Conservation (phyloP, 2,888 invertebrate genomes). For the Spodoptera exigua region DNA sequence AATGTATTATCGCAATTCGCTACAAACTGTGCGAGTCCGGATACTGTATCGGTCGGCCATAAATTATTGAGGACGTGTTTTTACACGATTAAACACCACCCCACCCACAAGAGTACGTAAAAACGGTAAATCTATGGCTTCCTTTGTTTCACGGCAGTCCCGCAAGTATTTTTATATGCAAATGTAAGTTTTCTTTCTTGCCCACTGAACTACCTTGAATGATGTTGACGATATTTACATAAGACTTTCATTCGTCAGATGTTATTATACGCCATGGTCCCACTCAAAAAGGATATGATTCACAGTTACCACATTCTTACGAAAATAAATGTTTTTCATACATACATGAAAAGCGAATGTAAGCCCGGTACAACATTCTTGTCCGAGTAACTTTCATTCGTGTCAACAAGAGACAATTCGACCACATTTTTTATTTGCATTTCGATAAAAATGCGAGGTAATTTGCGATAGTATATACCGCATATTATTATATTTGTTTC, state of each 20-base stretch:
- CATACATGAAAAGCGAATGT: conserved; percentile 7
- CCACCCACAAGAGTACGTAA: neutral
- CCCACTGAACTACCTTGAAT: conserved; percentile 9
- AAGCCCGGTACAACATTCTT: neutral
- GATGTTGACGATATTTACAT: conserved; percentile 30
- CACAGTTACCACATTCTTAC: neutral
- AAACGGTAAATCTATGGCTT: conserved; percentile 6
- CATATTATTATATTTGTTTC: conserved; percentile 28
- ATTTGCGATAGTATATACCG: conserved; percentile 16
- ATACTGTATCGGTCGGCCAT: conserved; percentile 14
- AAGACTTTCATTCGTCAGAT: conserved; percentile 27
- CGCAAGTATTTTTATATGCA: conserved; percentile 14
- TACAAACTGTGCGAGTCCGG: conserved; percentile 21
- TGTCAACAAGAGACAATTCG: conserved; percentile 15
- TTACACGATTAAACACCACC: conserved; percentile 31
- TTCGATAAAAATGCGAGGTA: conserved; percentile 20
- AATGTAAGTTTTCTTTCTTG: conserved; percentile 15
- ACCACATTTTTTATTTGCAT: conserved; percentile 13
- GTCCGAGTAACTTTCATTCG: conserved; percentile 3
- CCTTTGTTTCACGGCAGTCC: conserved; percentile 8
- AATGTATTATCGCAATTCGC: conserved; percentile 56
- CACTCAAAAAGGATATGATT: conserved; percentile 23
- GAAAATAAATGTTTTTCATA: conserved; percentile 1
- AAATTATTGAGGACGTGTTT: conserved; percentile 37
- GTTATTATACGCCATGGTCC: conserved; percentile 11